phyloP scores from a whole-genome alignment of 2,113 vertebrate genomes.

The Pseudopodoces humilis region DNA sequence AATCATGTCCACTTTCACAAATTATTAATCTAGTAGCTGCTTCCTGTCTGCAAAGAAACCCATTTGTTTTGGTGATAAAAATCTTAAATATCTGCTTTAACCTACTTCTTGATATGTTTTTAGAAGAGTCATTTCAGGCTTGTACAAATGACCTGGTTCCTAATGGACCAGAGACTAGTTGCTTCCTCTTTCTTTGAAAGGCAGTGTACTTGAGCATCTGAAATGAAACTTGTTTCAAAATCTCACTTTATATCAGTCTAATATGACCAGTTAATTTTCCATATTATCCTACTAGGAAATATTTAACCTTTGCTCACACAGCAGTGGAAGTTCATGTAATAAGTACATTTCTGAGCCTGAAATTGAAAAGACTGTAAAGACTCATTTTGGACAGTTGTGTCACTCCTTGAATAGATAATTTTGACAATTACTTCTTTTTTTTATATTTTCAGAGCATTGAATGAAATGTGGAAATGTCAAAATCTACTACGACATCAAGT shows the following conservation, averaged over 20 bases:
- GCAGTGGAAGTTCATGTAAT: background rate
- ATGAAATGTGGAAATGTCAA: slow-evolving; percentile 99
- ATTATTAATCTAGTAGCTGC: background rate
- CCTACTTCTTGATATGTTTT: background rate
- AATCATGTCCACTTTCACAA: background rate
- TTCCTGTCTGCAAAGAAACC: background rate
- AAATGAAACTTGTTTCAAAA: background rate
- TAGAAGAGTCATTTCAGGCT: background rate
- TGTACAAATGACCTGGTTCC: background rate
- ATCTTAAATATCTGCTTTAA: background rate
- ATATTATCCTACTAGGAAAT: background rate
- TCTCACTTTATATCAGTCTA: background rate
- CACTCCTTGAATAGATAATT: background rate
- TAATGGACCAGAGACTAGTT: background rate
- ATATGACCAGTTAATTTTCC: background rate
- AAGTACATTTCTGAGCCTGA: background rate
- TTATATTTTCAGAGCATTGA: slow-evolving; percentile 84
- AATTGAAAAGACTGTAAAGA: background rate
- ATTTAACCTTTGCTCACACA: background rate
- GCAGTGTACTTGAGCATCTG: background rate
- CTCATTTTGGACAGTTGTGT: background rate
- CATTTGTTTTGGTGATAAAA: slow-evolving; percentile 14
- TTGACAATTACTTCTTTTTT: background rate
- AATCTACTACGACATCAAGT: slow-evolving; percentile 93
- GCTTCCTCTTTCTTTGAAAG: background rate